Evolutionary conservation across 2,797 vertebrate genomes (phyloP), one percentile per base, ranked within the genome.

Genomic region (Xenopus petersii): DNA sequence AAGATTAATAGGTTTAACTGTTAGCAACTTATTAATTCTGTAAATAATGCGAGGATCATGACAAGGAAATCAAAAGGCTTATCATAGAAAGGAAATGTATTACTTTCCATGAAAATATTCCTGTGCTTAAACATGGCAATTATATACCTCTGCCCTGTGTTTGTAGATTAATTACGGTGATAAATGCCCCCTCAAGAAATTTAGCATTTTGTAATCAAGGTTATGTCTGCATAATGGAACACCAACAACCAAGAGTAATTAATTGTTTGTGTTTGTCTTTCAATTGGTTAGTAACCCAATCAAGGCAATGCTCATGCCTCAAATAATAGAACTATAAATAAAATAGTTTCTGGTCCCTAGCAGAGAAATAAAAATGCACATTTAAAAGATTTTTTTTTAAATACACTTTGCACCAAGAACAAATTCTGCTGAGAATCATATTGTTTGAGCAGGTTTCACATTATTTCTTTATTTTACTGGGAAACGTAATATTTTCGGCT

Each of bases 171-270:
- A 60, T 26, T 21, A 26, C 21, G 10, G 26, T 60, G 58, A 60
- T 60, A 60, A 60, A 60, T 60, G 58, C 58, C 58, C 24, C 24
- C 58, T 60, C 58, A 24, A 24, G 58, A 24, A 24, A 24, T 60
- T 60, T 60, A 24, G 58, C 58, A 60, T 60, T 60, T 60, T 60
- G 26, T 60, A 60, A 60, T 60, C 58, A 60, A 60, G 58, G 56
- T 59, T 59, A 59, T 59, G 56, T 26, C 17, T 60, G 58, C 24
- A 26, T 60, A 60, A 60, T 60, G 58, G 58, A 60, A 60, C 58
- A 24, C 17, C 58, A 24, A 24, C 58, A 26, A 42, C 36, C 21
- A 60, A 11, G 5, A 24, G 58, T 60, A 60, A 60, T 60, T 60
- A 60, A 60, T 59, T 59, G 56, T 59, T 59, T 59, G 21, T 24